Percentiles rank a stretch among this genome's conserved stretches.
Evolutionary conservation across 2,888 invertebrate genomes (phyloP).

Genomic region (Mimas tiliae): DNA sequence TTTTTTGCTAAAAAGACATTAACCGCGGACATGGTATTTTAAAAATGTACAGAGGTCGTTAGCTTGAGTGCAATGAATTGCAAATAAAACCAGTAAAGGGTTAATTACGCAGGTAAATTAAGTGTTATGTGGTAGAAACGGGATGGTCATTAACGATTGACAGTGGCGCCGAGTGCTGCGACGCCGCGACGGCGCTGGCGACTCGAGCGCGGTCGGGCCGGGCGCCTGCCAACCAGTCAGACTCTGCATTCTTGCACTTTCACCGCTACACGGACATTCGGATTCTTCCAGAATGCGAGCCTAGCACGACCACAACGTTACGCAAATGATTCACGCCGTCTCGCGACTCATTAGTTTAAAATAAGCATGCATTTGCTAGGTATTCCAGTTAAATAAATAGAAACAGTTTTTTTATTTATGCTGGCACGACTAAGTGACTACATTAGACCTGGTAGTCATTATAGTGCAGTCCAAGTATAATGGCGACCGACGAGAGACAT

Average conservation of each 20-base stretch:
- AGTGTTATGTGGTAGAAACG: slow-evolving; percentile 50
- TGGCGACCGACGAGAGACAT: too few species aligned
- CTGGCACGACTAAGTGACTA: too few species aligned
- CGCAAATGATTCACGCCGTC: slow-evolving; percentile 51
- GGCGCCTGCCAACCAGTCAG: slow-evolving; percentile 41
- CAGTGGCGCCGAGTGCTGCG: slow-evolving; percentile 46
- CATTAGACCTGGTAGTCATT: too few species aligned
- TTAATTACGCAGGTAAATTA: slow-evolving; percentile 33
- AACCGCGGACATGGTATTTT: neutral
- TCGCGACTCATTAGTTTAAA: slow-evolving; percentile 41
- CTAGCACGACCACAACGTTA: slow-evolving; percentile 48
- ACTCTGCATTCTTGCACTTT: slow-evolving; percentile 71
- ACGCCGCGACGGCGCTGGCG: slow-evolving; percentile 46
- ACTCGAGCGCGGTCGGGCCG: slow-evolving; percentile 37
- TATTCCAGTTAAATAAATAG: neutral
- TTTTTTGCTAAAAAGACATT: neutral
- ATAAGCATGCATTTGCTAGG: slow-evolving; percentile 34
- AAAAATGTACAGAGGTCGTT: slow-evolving; percentile 4
- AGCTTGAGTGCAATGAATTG: slow-evolving; percentile 12
- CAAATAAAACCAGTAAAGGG: slow-evolving; percentile 26
- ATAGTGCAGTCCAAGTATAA: too few species aligned
- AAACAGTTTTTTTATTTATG: neutral
- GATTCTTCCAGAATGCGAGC: slow-evolving; percentile 43
- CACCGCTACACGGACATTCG: slow-evolving; percentile 53
- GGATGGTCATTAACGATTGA: slow-evolving; percentile 48